phyloP scores from a whole-genome alignment of 1,140 invertebrate genomes.

The Orussus abietinus region DNA sequence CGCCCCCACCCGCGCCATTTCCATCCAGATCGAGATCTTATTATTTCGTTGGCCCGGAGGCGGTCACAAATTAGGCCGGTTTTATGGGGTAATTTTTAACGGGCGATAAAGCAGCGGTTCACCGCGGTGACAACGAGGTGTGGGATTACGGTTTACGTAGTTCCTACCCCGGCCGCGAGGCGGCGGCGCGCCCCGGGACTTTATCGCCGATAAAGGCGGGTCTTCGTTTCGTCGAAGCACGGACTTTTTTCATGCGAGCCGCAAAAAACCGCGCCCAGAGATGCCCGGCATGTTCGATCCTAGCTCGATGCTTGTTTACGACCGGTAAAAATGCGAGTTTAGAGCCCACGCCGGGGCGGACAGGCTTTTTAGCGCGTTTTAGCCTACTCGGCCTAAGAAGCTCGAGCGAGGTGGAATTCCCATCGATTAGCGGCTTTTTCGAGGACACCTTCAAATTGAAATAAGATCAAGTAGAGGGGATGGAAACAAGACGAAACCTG shows the following conservation, averaged over 20 bases:
- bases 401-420: too few species aligned
- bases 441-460: too few species aligned
- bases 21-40: constrained; percentile 4
- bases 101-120: constrained; percentile 7
- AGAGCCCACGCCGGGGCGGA: constrained; percentile 16
- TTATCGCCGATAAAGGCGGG: constrained; percentile 24
- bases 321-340: constrained; percentile 22
- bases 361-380: constrained; percentile 24
- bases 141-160: constrained; percentile 8
- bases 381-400: too few species aligned
- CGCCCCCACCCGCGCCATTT: too few species aligned
- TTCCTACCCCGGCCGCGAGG: background rate
- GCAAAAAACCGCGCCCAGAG: constrained; percentile 1
- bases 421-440: too few species aligned
- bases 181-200: constrained; percentile 16
- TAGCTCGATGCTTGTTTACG: constrained; percentile 18
- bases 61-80: constrained; percentile 8
- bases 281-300: constrained; percentile 9
- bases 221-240: constrained; percentile 8
- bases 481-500: too few species aligned
- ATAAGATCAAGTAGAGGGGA: too few species aligned
- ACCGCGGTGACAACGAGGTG: constrained; percentile 11
- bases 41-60: background rate
- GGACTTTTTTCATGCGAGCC: constrained; percentile 9
- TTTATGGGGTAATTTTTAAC: constrained; percentile 12